A percentile compares a stretch with the other conserved stretches of the same genome.
Evolutionary conservation across 2,797 vertebrate genomes (phyloP).

Genomic region (Schizopygopsis malacanthus): DNA sequence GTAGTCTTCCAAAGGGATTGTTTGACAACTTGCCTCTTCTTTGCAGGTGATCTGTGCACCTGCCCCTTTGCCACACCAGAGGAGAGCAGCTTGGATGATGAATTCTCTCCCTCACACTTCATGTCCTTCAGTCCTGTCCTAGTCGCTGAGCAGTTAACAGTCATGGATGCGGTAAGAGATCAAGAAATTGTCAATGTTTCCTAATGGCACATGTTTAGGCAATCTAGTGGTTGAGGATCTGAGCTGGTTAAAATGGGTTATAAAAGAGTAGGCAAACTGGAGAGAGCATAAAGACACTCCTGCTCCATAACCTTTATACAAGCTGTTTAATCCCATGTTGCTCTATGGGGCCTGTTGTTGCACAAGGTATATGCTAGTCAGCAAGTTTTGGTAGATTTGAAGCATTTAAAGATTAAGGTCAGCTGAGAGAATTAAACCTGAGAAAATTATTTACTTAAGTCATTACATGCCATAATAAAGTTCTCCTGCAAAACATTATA

Average conservation of each 20-base stretch:
- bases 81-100: constrained; percentile 77
- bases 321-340: neutral
- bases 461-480: constrained; percentile 10
- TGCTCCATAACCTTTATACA: neutral
- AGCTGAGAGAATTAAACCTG: neutral
- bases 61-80: constrained; percentile 76
- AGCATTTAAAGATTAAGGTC: neutral
- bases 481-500: neutral
- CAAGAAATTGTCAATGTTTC: neutral
- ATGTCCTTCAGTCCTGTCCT: constrained; percentile 81
- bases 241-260: neutral
- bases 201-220: neutral
- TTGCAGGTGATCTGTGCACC: constrained; percentile 66
- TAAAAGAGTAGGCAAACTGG: neutral
- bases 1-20: neutral
- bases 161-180: constrained; percentile 87
- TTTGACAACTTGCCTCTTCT: neutral
- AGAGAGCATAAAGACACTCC: neutral
- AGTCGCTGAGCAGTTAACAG: constrained; percentile 87
- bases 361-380: neutral
- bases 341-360: neutral
- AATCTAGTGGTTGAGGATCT: neutral
- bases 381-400: neutral
- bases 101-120: constrained; percentile 73
- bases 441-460: neutral